Conservation (phyloP, 2,888 invertebrate species). For the Mesorhabditis spiculigera region DNA sequence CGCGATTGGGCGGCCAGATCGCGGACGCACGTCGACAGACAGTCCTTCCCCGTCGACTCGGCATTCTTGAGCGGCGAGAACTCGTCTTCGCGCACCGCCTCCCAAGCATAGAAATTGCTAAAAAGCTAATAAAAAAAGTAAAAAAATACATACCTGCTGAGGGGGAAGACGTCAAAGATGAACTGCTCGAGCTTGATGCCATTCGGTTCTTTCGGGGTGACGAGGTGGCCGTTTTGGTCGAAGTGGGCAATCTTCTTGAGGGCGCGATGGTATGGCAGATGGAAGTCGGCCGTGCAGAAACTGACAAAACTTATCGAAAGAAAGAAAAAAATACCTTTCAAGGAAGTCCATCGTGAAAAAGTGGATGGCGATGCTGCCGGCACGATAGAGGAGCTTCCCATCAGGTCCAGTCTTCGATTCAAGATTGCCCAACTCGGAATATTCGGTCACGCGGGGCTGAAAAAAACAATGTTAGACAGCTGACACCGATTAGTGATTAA, state of each 20-base stretch:
- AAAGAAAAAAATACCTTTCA: constrained; percentile 56
- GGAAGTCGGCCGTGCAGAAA: constrained; percentile 67
- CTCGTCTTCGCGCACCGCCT: constrained; percentile 84
- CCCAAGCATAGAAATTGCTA: constrained; percentile 79
- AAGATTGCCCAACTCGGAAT: constrained; percentile 89
- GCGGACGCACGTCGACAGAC: constrained; percentile 70
- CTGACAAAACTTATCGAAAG: constrained; percentile 14
- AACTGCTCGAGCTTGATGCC: constrained; percentile 99
- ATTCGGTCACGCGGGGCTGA: constrained; percentile 75
- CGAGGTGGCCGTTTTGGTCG: constrained; percentile 61
- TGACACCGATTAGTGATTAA: not conserved
- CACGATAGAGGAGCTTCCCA: constrained; percentile 79
- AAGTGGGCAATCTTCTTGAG: constrained; percentile 92
- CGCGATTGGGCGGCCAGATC: constrained; percentile 17
- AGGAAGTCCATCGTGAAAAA: constrained; percentile 87
- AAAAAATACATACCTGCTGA: constrained; percentile 69
- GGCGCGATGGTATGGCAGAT: constrained; percentile 84
- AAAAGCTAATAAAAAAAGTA: constrained; percentile 7
- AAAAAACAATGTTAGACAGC: not conserved
- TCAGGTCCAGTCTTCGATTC: constrained; percentile 61
- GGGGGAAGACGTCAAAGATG: constrained; percentile 95
- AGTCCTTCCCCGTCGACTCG: constrained; percentile 74
- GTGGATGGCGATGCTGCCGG: constrained; percentile 97
- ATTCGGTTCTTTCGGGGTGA: constrained; percentile 78
- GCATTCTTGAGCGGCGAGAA: constrained; percentile 95